Evolutionary conservation across 1,140 invertebrate species (phyloP), one percentile per base, ranked within the genome.

Genomic region (Eumaeus atala): DNA sequence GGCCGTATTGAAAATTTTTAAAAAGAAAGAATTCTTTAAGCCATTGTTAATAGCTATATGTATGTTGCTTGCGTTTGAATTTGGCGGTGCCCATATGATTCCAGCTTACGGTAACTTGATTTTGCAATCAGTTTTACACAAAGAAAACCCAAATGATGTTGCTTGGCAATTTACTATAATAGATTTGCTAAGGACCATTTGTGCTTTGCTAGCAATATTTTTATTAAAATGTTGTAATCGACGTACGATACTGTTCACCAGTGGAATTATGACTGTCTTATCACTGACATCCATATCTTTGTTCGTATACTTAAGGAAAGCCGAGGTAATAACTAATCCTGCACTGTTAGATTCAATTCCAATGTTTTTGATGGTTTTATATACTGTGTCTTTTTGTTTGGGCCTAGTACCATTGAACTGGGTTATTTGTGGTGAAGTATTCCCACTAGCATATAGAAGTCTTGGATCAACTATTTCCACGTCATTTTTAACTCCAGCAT

Each of bases 351-450:
- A 84, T 37, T 59, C 66, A 16, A 48, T 84, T 14, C 84, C 81
- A 14, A 79, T 87, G 74, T 56, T 58, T 50, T 71, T 87, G 47
- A 84, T 87, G 77, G 58, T 84, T 16, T 28, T 76, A 9, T 87
- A 87, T 17, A 78, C 68, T 48, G 61, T 84, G 35, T 78, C 75
- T 0, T 87, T 87, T 58, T 84, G 81, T 68, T 73, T 84, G 67
- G 84, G 84, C 28, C 58, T 84, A 54, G 84, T 83, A 4, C 74
- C 84, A 9, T 61, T 87, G 10, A 87, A 81, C 56, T 87, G 84
- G 84, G 84, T 87, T 9, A 84, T 87, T 51, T 87, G 84, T 60
- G 84, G 84, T 0, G 84, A 87, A 73, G 75, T 87, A 9, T 87
- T 87, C 56, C 84, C 84, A 5, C 64, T 87, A 58, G 79, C 78